Conservation (phyloP, 23 tunicate species). For the Styela clava region DNA sequence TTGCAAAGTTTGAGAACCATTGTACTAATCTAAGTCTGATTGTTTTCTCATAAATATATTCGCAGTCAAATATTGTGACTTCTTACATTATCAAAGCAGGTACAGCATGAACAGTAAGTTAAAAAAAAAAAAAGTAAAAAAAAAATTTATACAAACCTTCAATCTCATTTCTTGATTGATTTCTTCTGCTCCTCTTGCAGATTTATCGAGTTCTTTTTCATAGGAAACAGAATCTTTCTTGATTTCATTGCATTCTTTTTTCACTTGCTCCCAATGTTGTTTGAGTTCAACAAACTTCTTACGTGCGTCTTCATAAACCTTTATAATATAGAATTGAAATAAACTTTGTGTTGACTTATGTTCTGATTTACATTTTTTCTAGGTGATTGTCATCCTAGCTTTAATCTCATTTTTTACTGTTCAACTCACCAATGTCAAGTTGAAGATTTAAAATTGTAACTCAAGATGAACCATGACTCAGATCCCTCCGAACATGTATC, state of each 20-base stretch:
- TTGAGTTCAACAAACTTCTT: constrained; percentile 23
- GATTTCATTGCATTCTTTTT: constrained; percentile 18
- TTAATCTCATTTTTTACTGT: background rate
- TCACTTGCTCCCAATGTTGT: constrained; percentile 25
- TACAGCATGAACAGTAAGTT: no score
- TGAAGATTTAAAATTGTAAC: no score
- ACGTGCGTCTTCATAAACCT: constrained; percentile 67
- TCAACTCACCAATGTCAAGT: no score
- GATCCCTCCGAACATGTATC: no score
- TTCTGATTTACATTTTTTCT: background rate
- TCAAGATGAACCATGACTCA: no score
- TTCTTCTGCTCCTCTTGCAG: constrained; percentile 19
- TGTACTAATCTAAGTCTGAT: no score
- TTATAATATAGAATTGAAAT: background rate
- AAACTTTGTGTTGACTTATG: background rate
- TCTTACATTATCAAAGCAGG: no score
- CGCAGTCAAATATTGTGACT: no score
- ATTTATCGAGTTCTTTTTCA: constrained; percentile 18
- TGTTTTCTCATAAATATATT: no score
- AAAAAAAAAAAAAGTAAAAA: no score
- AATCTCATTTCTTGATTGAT: constrained; percentile 23
- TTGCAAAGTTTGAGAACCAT: no score
- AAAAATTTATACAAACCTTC: constrained; percentile 4
- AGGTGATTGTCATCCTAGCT: background rate
- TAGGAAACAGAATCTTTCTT: constrained; percentile 3